Conservation (phyloP, 2,113 vertebrate species). For the Burhinus oedicnemus region DNA sequence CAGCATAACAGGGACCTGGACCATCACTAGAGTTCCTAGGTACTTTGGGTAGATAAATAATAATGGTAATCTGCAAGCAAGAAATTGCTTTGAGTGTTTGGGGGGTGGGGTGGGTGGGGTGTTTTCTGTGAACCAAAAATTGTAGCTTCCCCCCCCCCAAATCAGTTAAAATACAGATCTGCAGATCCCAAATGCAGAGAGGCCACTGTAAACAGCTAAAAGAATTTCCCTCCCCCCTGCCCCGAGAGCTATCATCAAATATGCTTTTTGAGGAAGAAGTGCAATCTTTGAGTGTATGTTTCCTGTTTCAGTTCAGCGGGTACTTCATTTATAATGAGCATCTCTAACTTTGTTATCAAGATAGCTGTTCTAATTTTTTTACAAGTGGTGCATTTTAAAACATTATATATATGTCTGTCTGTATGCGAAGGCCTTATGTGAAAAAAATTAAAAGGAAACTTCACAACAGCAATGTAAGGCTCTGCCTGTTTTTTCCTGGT, state of each 20-base stretch:
- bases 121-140: not conserved
- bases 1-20: not conserved
- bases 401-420: not conserved
- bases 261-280: not conserved
- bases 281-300: not conserved
- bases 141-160: not conserved
- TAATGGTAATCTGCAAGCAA: not conserved
- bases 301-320: not conserved
- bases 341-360: not conserved
- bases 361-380: not conserved
- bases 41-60: not conserved
- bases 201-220: not conserved
- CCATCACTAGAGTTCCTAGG: not conserved
- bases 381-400: not conserved
- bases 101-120: accelerated
- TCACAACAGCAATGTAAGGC: not conserved
- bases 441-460: conserved; percentile 9
- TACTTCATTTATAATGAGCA: not conserved
- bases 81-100: not conserved
- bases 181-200: not conserved
- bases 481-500: not conserved
- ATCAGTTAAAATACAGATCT: not conserved
- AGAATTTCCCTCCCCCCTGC: not conserved
- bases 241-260: not conserved
- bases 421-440: not conserved